Conservation (phyloP, 2,113 vertebrate genomes). For the Oriolus oriolus region DNA sequence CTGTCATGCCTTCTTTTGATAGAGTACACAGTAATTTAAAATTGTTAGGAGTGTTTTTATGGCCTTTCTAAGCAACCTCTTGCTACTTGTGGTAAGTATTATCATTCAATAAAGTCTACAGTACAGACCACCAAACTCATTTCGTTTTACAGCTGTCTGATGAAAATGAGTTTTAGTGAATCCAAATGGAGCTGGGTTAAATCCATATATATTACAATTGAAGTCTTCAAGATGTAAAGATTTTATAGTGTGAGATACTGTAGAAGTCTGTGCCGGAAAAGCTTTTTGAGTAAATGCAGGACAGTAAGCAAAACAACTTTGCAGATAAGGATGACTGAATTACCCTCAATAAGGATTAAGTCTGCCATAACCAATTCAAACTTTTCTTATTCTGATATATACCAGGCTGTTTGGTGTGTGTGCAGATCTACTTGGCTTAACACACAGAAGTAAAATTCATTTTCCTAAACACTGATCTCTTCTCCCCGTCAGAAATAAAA, state of each 20-base stretch:
- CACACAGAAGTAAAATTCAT: neutral
- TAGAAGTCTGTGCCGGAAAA: slow-evolving; percentile 21
- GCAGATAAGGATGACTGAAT: slow-evolving; percentile 35
- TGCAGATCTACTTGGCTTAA: neutral
- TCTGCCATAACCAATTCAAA: slow-evolving; percentile 70
- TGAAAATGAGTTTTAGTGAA: slow-evolving; percentile 69
- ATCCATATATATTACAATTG: slow-evolving; percentile 65
- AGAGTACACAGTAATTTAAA: neutral
- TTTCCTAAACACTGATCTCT: neutral
- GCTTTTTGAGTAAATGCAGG: slow-evolving; percentile 64
- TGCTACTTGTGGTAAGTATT: slow-evolving; percentile 38
- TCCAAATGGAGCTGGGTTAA: slow-evolving; percentile 58
- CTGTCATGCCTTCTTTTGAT: slow-evolving; percentile 38
- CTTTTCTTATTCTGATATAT: slow-evolving; percentile 45
- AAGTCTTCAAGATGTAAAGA: slow-evolving; percentile 67
- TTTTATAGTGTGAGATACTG: slow-evolving; percentile 34
- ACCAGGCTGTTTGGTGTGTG: slow-evolving; percentile 52
- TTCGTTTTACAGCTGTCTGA: slow-evolving; percentile 69
- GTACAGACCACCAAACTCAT: slow-evolving; percentile 55
- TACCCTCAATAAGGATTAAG: slow-evolving; percentile 59
- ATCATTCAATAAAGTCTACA: slow-evolving; percentile 45
- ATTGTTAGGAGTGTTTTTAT: neutral
- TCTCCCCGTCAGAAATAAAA: neutral
- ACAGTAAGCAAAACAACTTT: slow-evolving; percentile 53
- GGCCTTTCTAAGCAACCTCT: slow-evolving; percentile 28